Evolutionary conservation across 2,888 invertebrate species (phyloP).

Genomic region (Heliconius ismenius): DNA sequence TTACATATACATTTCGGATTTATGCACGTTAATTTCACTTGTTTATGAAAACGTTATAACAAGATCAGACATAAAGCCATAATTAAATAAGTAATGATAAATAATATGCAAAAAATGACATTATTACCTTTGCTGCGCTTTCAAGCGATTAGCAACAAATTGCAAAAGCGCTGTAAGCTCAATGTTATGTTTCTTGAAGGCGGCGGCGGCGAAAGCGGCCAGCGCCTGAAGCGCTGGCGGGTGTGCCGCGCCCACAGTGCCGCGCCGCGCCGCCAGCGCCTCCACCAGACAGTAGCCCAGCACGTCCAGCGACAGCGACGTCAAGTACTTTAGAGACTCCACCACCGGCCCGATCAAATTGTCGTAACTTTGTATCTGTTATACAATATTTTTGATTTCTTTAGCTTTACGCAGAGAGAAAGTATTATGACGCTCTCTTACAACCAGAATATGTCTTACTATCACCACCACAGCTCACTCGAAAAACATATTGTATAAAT

Average conservation of each 20-base stretch:
- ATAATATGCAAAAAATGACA: not conserved
- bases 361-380: slow-evolving; percentile 94
- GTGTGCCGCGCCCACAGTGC: slow-evolving; percentile 87
- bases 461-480: too few relatives aligned
- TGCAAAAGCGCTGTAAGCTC: slow-evolving; percentile 97
- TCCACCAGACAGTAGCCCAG: slow-evolving; percentile 97
- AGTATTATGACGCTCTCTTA: not conserved
- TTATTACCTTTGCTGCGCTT: slow-evolving; percentile 93
- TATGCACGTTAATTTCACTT: not conserved
- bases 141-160: slow-evolving; percentile 98
- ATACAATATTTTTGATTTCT: not conserved
- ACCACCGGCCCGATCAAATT: slow-evolving; percentile 98
- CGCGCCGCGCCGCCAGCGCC: slow-evolving; percentile 81
- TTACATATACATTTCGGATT: not conserved
- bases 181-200: slow-evolving; percentile 98
- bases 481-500: too few relatives aligned
- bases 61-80: too few relatives aligned
- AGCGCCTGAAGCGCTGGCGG: slow-evolving; percentile 97
- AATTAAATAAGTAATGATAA: too few relatives aligned
- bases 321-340: slow-evolving; percentile 97
- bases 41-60: too few relatives aligned
- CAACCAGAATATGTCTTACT: too few relatives aligned
- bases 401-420: not conserved
- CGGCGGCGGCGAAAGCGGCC: slow-evolving; percentile 96
- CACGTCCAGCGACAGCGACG: slow-evolving; percentile 96